Conservation (phyloP, 2,888 invertebrate species). For the Protodeltote pygarga region DNA sequence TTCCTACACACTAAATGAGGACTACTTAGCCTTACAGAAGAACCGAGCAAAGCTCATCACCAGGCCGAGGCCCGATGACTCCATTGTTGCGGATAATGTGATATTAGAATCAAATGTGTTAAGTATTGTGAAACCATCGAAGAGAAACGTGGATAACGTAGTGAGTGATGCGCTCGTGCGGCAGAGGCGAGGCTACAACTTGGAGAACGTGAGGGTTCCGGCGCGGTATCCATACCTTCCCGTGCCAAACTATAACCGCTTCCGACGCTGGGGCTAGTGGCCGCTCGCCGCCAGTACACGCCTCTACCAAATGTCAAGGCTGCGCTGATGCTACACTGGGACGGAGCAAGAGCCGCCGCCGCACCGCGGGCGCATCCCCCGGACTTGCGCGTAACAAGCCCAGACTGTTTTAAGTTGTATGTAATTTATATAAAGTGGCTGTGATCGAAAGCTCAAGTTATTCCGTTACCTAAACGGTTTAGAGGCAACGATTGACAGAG, state of each 20-base stretch:
- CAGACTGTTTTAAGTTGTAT: constrained; percentile 66
- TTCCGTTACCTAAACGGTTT: constrained; percentile 63
- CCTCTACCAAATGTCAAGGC: constrained; percentile 79
- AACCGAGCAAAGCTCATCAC: constrained; percentile 79
- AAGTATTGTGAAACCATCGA: constrained; percentile 70
- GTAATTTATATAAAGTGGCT: constrained; percentile 78
- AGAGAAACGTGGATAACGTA: constrained; percentile 56
- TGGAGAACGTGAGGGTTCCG: constrained; percentile 83
- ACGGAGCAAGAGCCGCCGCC: constrained; percentile 46
- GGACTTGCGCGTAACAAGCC: constrained; percentile 50
- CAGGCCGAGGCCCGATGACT: constrained; percentile 71
- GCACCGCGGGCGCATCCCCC: constrained; percentile 59
- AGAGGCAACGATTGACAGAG: constrained; percentile 69
- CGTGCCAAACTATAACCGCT: constrained; percentile 75
- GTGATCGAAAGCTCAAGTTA: constrained; percentile 77
- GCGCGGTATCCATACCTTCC: constrained; percentile 81
- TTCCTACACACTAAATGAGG: constrained; percentile 69
- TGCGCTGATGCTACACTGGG: constrained; percentile 64
- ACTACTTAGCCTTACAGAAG: constrained; percentile 69
- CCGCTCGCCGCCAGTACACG: constrained; percentile 55
- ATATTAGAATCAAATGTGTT: constrained; percentile 79
- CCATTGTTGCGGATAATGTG: constrained; percentile 76
- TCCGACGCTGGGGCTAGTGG: constrained; percentile 83
- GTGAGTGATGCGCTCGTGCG: constrained; percentile 67
- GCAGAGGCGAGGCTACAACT: constrained; percentile 79